Evolutionary conservation across 2,888 invertebrate species (phyloP).

Genomic region (Andricus curvator): DNA sequence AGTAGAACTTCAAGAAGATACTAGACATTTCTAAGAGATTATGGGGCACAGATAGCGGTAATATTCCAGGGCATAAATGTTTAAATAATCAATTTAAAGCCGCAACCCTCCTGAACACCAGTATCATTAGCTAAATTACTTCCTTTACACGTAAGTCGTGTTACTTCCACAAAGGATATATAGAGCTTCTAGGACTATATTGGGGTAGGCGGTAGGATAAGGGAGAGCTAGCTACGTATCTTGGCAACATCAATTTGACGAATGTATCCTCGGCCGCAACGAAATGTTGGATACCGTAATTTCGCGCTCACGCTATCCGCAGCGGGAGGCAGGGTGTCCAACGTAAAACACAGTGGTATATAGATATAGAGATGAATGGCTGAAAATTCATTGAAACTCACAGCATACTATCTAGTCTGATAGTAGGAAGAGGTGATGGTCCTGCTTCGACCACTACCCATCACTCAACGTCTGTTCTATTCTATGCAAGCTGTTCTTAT

Average conservation of each 20-base stretch:
- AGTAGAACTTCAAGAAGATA: too few relatives aligned
- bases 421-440: neutral
- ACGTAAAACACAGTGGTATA: conserved; percentile 29
- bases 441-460: conserved; percentile 10
- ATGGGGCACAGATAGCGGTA: neutral
- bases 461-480: conserved; percentile 14
- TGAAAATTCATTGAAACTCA: conserved; percentile 37
- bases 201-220: conserved; percentile 7
- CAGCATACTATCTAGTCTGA: neutral
- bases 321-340: neutral
- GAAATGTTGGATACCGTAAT: conserved; percentile 58
- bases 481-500: conserved; percentile 7
- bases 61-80: neutral
- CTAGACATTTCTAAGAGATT: neutral
- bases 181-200: neutral
- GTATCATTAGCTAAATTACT: conserved; percentile 37
- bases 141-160: conserved; percentile 27
- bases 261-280: conserved; percentile 61
- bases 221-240: neutral
- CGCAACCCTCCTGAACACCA: neutral
- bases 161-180: conserved; percentile 15
- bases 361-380: conserved; percentile 28
- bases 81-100: conserved; percentile 4
- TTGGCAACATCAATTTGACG: conserved; percentile 62
- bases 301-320: conserved; percentile 44